phyloP scores from a whole-genome alignment of 2,113 vertebrate species.

The Prolemur simus region DNA sequence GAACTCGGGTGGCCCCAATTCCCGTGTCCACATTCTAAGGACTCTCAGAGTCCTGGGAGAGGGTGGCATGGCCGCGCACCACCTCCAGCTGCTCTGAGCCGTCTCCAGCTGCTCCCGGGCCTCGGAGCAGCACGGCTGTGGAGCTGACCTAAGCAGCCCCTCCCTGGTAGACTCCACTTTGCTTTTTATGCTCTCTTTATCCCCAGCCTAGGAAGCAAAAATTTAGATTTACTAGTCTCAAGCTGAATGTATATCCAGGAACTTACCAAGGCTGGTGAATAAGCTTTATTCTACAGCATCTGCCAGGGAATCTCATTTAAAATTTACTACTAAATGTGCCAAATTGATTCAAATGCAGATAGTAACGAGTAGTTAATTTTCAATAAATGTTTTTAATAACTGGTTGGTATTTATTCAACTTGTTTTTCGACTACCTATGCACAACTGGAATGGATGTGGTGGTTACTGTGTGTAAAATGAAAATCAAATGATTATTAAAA shows the following conservation, averaged over 20 bases:
- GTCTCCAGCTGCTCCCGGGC: accelerated
- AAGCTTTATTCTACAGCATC: background rate
- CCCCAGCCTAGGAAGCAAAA: background rate
- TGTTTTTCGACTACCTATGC: conserved; percentile 66
- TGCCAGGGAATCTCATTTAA: background rate
- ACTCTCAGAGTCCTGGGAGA: background rate
- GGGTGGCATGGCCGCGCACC: no score
- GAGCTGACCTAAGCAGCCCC: background rate
- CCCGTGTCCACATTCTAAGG: background rate
- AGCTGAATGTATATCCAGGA: background rate
- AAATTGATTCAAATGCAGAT: background rate
- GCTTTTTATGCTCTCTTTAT: background rate
- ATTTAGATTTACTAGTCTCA: conserved; percentile 7
- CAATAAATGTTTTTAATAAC: conserved; percentile 63
- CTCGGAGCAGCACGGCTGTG: background rate
- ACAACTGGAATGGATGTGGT: conserved; percentile 73
- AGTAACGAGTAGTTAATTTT: conserved; percentile 39
- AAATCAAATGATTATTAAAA: conserved; percentile 81
- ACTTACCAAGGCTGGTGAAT: background rate
- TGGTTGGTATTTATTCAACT: conserved; percentile 75
- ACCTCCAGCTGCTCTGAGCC: accelerated
- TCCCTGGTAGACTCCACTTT: background rate
- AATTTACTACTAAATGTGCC: background rate
- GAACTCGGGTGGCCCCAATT: background rate
- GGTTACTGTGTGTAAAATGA: conserved; percentile 74